Evolutionary conservation across 2,797 vertebrate genomes (phyloP).

Genomic region (Eidolon dupreanum): DNA sequence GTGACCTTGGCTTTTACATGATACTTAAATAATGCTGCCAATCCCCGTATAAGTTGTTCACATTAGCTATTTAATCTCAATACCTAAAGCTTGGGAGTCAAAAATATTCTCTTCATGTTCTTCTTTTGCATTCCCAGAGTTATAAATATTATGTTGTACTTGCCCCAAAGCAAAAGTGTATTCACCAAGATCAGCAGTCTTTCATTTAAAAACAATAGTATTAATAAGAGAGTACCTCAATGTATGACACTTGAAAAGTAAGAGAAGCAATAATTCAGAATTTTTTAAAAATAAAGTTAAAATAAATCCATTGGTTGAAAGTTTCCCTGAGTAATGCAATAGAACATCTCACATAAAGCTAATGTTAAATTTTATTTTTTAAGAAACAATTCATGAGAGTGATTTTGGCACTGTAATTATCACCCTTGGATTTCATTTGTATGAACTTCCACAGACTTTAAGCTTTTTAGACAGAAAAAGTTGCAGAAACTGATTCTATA

Average conservation of each 20-base stretch:
- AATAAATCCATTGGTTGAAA: conserved; percentile 75
- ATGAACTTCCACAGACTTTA: conserved; percentile 25
- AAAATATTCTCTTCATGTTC: conserved; percentile 85
- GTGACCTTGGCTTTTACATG: conserved; percentile 81
- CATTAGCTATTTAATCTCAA: conserved; percentile 88
- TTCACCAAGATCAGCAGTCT: conserved; percentile 88
- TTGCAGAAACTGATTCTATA: neutral
- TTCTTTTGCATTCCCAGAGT: conserved; percentile 84
- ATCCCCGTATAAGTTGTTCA: conserved; percentile 88
- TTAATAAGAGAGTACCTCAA: conserved; percentile 84
- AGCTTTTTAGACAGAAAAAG: conserved; percentile 41
- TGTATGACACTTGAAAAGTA: conserved; percentile 80
- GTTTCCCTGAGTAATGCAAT: conserved; percentile 76
- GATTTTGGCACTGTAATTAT: conserved; percentile 45
- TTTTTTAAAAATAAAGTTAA: conserved; percentile 77
- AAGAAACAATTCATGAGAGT: conserved; percentile 13
- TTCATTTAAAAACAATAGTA: conserved; percentile 87
- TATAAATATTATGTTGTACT: conserved; percentile 89
- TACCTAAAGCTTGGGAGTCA: conserved; percentile 86
- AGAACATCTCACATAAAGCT: conserved; percentile 60
- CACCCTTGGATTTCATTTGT: neutral
- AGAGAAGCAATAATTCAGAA: conserved; percentile 79
- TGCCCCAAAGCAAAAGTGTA: conserved; percentile 89
- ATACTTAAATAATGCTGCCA: conserved; percentile 88
- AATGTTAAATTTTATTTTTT: conserved; percentile 42